A percentile compares a stretch with the other conserved stretches of the same genome.
Evolutionary conservation across 2,113 vertebrate genomes (phyloP).

Genomic region (Aphyosemion australe): DNA sequence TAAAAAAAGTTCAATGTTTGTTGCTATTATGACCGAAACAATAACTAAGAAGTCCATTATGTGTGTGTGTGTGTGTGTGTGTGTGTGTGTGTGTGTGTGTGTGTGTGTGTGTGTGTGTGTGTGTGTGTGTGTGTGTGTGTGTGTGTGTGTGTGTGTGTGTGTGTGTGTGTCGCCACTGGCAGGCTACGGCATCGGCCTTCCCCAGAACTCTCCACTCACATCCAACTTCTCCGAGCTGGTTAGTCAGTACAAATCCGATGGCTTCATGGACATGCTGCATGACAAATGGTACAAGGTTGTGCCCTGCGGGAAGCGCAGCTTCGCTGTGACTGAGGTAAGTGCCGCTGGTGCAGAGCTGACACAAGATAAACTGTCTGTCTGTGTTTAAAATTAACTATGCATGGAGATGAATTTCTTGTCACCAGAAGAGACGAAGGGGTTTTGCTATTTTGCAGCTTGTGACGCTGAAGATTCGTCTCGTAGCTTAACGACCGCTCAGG

Average conservation of each 20-base stretch:
- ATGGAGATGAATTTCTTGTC: neutral
- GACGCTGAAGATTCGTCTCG: neutral
- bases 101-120: conserved; percentile 3
- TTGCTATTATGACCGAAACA: conserved; percentile 4
- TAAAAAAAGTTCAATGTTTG: neutral
- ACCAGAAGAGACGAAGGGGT: too few relatives aligned
- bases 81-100: neutral
- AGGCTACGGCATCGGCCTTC: conserved; percentile 98
- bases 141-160: neutral
- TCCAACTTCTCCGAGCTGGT: conserved; percentile 96
- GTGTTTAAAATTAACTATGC: neutral
- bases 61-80: conserved; percentile 13
- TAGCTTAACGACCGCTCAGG: neutral
- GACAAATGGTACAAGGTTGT: conserved; percentile 99
- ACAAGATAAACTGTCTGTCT: too few relatives aligned
- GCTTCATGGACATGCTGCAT: conserved; percentile 97
- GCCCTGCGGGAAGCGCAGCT: conserved; percentile 96
- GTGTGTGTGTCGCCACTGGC: conserved; percentile 19
- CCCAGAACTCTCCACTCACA: conserved; percentile 92
- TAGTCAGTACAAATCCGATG: conserved; percentile 97
- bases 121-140: conserved; percentile 3
- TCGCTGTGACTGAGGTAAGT: conserved; percentile 92
- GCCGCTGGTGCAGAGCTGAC: neutral
- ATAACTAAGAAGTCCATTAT: conserved; percentile 13
- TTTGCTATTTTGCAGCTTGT: neutral